These are phyloP conservation scores for Anabacerthia variegaticeps DNA, from an alignment of 2,797 vertebrate species.

Conservation along the genomic window DNA sequence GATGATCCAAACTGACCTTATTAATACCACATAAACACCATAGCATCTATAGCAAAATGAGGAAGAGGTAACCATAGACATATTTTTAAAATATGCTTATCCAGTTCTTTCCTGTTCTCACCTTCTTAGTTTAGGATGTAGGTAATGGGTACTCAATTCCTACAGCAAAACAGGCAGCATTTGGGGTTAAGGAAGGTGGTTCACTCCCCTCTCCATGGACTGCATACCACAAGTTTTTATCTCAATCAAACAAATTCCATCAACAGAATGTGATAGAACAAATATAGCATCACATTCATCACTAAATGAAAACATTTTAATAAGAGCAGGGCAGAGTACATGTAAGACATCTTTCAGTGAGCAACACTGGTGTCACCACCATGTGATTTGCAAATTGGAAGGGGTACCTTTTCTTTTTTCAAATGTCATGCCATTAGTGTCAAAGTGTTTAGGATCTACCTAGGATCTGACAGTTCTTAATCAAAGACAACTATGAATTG, in stretches of 20 bases:
- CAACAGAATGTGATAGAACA: neutral
- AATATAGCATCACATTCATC: neutral
- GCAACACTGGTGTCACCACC: neutral
- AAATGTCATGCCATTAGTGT: neutral
- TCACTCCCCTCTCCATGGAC: neutral
- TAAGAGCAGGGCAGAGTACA: neutral
- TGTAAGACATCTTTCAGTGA: neutral
- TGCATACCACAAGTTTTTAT: neutral
- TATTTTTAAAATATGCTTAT: neutral
- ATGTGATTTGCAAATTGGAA: neutral
- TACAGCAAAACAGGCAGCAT: neutral
- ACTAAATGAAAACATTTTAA: neutral
- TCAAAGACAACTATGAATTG: neutral
- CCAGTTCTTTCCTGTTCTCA: neutral
- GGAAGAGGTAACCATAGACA: neutral
- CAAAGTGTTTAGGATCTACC: neutral
- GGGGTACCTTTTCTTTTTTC: neutral
- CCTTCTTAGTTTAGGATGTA: fast-evolving
- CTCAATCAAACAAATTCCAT: neutral
- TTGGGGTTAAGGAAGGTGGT: neutral
- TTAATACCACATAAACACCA: neutral
- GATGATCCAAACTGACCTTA: neutral
- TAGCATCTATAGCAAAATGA: neutral
- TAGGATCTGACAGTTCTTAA: neutral
- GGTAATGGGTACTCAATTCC: fast-evolving